Conservation (phyloP, 2,888 invertebrate species). For the Agriotes lineatus region DNA sequence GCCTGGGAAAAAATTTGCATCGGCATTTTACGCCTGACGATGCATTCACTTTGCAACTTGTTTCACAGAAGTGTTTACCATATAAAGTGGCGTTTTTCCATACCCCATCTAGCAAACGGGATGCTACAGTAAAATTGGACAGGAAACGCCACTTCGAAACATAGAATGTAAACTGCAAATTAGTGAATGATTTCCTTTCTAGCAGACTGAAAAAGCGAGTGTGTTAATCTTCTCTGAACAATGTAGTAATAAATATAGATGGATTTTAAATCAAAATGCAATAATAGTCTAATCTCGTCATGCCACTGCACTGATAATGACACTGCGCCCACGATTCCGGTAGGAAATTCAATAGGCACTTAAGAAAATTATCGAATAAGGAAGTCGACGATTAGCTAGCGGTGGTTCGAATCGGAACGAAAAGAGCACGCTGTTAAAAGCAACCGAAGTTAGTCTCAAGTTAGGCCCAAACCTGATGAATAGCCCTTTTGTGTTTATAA, state of each 20-base stretch:
- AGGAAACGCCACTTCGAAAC: no score
- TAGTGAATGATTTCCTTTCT: no score
- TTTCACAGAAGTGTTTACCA: background rate
- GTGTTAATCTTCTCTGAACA: no score
- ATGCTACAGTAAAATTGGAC: background rate
- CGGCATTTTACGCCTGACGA: conserved; percentile 2
- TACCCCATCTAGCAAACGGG: background rate
- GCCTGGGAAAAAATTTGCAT: conserved; percentile 1
- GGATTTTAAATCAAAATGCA: no score
- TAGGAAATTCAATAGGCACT: no score
- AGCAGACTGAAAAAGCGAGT: no score
- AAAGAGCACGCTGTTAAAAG: conserved; percentile 9
- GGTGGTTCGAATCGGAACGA: conserved; percentile 16
- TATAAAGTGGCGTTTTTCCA: conserved; percentile 5
- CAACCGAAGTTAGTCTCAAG: background rate
- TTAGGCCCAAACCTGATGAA: conserved; percentile 25
- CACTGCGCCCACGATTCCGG: no score
- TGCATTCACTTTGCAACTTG: background rate
- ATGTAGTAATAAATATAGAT: no score
- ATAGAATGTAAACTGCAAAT: no score
- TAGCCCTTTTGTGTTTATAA: conserved; percentile 34
- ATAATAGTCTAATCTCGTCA: no score
- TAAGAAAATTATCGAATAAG: background rate
- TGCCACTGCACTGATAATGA: no score
- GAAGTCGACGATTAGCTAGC: background rate